Evolutionary conservation across 2,113 vertebrate genomes (phyloP), one percentile per base, ranked within the genome.

Genomic region (Onychorhynchus coronatus): DNA sequence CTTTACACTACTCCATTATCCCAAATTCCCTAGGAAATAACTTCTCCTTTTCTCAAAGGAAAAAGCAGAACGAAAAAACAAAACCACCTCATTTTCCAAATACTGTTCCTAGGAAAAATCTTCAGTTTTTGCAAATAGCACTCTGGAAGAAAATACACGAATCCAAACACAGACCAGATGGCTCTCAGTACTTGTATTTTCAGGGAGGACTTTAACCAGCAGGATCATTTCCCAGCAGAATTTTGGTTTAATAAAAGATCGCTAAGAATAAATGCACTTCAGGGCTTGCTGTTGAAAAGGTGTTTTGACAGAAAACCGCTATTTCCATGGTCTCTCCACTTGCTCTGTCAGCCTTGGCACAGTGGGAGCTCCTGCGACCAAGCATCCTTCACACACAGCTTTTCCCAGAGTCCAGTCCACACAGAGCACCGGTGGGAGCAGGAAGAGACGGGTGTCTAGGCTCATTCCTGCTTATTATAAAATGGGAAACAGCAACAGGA

Each of bases 241-340:
- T 91, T 93, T 63, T 91, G 52, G 79, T 95, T 89, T 94, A 89
- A 94, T 95, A 90, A 74, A 85, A 85, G 82, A 85, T 78, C 8
- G 2, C 93, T 91, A 91, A 85, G 93, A 94, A 96, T 89, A 95
- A 95, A 91, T 4, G 16, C 9, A 6, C 75, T 93, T 78, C 81
- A 55, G 92, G 80, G 74, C 70, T 88, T 81, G 52, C 84, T 84
- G 90, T 66, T 59, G 68, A 77, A 78, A 92, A 93, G 52, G 56
- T 84, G 72, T 92, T 95, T 93, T 91, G 86, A 75, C 80, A 89
- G 85, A 66, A 91, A 62, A 33, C 80, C 56, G 75, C 76, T 71
- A 84, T 80, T 89, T 63, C 91, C 52, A 78, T 5, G 46, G 89
- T 56, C 56, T 37, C 35, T 86, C 44, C 37, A 6, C 63, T 76